These are phyloP conservation scores for Parnassius glacialis DNA, from an alignment of 2,888 invertebrate genomes.

Conservation along the genomic window DNA sequence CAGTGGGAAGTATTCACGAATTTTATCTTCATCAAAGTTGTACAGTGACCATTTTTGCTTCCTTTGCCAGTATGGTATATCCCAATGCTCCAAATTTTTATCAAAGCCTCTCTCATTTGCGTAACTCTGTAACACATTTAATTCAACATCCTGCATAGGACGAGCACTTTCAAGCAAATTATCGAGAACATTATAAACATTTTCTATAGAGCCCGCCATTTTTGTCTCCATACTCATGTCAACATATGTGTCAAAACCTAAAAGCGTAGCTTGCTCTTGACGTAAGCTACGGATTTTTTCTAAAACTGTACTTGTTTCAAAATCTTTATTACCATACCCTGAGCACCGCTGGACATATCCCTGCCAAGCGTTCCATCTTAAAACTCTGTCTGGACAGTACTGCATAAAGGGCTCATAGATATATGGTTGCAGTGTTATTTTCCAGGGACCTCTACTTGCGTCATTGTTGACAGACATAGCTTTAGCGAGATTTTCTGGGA, in stretches of 20 bases:
- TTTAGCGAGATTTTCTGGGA: slow-evolving; percentile 86
- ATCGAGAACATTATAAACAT: slow-evolving; percentile 86
- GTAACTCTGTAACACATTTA: slow-evolving; percentile 86
- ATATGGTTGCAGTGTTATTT: slow-evolving; percentile 86
- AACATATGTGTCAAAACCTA: slow-evolving; percentile 90
- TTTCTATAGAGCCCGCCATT: slow-evolving; percentile 91
- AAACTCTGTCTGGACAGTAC: slow-evolving; percentile 88
- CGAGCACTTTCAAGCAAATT: slow-evolving; percentile 84
- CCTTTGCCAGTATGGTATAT: slow-evolving; percentile 92
- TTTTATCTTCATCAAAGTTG: slow-evolving; percentile 85
- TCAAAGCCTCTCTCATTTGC: slow-evolving; percentile 87
- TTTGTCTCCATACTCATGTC: slow-evolving; percentile 97
- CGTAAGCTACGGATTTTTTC: slow-evolving; percentile 88
- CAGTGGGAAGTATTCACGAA: slow-evolving; percentile 91
- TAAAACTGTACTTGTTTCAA: slow-evolving; percentile 86
- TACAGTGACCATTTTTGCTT: slow-evolving; percentile 85
- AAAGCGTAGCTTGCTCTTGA: slow-evolving; percentile 85
- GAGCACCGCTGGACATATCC: slow-evolving; percentile 88
- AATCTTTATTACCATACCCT: slow-evolving; percentile 80
- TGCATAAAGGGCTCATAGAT: slow-evolving; percentile 89
- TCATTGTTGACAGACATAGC: slow-evolving; percentile 83
- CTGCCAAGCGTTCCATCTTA: slow-evolving; percentile 93
- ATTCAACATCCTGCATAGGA: slow-evolving; percentile 88
- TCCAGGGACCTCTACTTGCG: slow-evolving; percentile 90
- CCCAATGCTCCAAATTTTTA: slow-evolving; percentile 87